These are phyloP conservation scores for Elaphurus davidianus DNA, from an alignment of 2,113 vertebrate genomes.

Conservation along the genomic window DNA sequence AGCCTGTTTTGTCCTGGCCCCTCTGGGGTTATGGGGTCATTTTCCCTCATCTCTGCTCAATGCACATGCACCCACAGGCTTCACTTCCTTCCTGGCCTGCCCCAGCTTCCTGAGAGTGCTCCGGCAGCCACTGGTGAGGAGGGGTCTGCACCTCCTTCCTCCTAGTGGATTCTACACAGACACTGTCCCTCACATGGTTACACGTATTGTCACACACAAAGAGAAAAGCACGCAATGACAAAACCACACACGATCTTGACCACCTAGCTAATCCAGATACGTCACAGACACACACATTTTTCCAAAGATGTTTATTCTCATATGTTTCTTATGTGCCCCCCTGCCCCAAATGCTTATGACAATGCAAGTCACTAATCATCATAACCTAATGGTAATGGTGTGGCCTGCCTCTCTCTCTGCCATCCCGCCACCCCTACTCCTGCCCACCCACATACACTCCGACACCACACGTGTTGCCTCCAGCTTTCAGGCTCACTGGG, in stretches of 20 bases:
- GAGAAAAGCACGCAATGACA: neutral
- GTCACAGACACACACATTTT: neutral
- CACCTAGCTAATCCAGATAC: neutral
- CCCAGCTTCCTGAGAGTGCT: neutral
- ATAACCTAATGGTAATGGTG: neutral
- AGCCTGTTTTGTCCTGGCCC: constrained; percentile 1
- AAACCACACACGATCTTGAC: neutral
- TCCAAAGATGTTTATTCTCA: neutral
- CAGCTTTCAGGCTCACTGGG: neutral
- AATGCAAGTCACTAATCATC: neutral
- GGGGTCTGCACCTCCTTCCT: neutral
- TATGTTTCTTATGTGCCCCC: neutral
- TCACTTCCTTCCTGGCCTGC: neutral
- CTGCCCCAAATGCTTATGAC: neutral
- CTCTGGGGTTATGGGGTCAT: neutral
- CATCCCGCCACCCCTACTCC: neutral
- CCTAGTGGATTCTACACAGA: neutral
- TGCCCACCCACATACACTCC: neutral
- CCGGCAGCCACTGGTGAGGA: neutral
- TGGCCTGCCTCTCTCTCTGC: neutral
- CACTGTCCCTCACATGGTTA: neutral
- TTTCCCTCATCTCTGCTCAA: neutral
- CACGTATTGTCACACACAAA: neutral
- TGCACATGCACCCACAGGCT: neutral
- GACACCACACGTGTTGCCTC: neutral